Evolutionary conservation across 2,888 invertebrate species (phyloP), one percentile per base, ranked within the genome.

Genomic region (Halocaridina rubra): DNA sequence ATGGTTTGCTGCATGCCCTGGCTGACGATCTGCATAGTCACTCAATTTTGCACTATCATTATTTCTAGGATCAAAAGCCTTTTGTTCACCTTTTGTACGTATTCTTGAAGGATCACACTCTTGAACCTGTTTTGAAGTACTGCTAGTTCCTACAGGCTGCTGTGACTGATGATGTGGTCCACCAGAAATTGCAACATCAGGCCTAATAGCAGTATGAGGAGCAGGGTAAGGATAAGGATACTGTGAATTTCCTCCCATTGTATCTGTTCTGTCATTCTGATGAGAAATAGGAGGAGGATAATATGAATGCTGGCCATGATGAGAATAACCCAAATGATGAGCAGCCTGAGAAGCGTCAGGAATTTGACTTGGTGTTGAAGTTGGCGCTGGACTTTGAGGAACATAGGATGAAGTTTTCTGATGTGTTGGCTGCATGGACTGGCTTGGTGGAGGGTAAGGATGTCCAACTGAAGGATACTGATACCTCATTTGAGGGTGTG

Each of bases 31-130:
- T 27, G 67, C 24, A 22, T 69, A 78, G 10, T 61, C 13, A 57
- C 24, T 19, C 1, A 61, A 32, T 24, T 33, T 59, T 19, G 72
- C 82, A 78, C 69, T 76, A 33, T 59, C 72, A 72, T 71, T 46
- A 77, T 61, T 82, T 29, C 39, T 46, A 19, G 82, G 72, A 39
- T 84, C 82, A 61, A 78, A 84, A 22, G 82, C 71, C 39, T 84
- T 84, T 27, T 84, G 82, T 64, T 84, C 82, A 4, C 82, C 82
- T 39, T 84, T 84, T 24, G 82, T 84, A 39, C 72, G 71, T 29
- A 84, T 77, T n/a, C 82, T 57, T 19, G 78, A 61, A 59, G 53
- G 69, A 27, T 84, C 82, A 72, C n/a, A n/a, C 57, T 84, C 82
- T 59, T 64, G 78, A 16, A 78, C 16, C n/a, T 16, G 22, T 33